These are phyloP conservation scores for Polymixis lichenea DNA, from an alignment of 2,888 invertebrate genomes.

Conservation along the genomic window DNA sequence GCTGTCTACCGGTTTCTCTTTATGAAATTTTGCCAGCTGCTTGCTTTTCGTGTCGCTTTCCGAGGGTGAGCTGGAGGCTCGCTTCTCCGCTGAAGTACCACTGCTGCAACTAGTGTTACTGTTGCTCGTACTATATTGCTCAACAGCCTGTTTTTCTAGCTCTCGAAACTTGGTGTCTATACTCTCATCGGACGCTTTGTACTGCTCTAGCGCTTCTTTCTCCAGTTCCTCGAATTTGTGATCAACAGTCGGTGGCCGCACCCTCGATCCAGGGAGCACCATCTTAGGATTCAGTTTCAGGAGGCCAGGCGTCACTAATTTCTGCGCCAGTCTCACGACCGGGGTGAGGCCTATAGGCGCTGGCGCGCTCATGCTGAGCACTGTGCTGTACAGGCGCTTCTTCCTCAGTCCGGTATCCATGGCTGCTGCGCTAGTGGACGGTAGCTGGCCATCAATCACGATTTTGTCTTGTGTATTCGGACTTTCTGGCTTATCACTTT, in stretches of 20 bases:
- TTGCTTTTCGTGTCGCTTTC: slow-evolving; percentile 77
- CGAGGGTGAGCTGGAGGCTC: slow-evolving; percentile 71
- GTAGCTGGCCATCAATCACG: slow-evolving; percentile 76
- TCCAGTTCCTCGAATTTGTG: slow-evolving; percentile 90
- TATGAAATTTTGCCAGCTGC: slow-evolving; percentile 83
- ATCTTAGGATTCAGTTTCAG: slow-evolving; percentile 86
- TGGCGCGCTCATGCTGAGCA: slow-evolving; percentile 87
- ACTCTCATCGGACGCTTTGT: slow-evolving; percentile 90
- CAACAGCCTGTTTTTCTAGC: slow-evolving; percentile 92
- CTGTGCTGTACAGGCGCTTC: slow-evolving; percentile 90
- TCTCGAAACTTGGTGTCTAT: slow-evolving; percentile 91
- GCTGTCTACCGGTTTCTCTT: slow-evolving; percentile 85
- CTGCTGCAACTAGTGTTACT: slow-evolving; percentile 89
- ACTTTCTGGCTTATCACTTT: slow-evolving; percentile 69
- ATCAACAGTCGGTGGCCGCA: slow-evolving; percentile 80
- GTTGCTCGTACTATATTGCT: slow-evolving; percentile 91
- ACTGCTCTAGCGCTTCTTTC: slow-evolving; percentile 91
- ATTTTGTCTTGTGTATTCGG: slow-evolving; percentile 71
- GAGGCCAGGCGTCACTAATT: slow-evolving; percentile 82
- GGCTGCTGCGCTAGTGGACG: slow-evolving; percentile 82
- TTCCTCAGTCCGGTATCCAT: slow-evolving; percentile 78
- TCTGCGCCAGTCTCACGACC: slow-evolving; percentile 82
- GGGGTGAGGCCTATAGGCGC: slow-evolving; percentile 77
- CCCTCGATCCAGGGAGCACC: slow-evolving; percentile 78
- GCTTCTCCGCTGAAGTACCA: slow-evolving; percentile 83